Base-by-base conservation (phyloP, 2,797 vertebrate species). In the Rhabdomys pumilio region DNA sequence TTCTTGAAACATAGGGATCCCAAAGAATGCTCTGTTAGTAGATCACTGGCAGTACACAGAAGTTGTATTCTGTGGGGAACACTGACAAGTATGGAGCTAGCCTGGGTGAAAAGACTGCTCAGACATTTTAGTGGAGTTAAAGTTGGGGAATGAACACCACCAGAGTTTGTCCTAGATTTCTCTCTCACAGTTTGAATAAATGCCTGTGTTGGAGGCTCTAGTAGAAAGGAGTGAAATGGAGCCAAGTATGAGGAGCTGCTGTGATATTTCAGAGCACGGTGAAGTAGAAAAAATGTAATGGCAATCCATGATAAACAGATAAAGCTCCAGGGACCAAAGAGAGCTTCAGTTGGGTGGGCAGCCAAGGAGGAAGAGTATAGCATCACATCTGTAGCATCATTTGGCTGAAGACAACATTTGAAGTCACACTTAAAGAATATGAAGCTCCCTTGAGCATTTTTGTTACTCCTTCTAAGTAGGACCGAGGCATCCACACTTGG, bases 11-110 rank as follows among this genome's bases (percentile, higher is more conserved):
- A 65, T 73, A 57, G 13, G 38, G 38, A 1, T 67, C 17, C 5
- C 3, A 80, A 93, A 92, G 8, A 85, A 90, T 24, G 44, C 38
- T 19, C 63, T 88, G 93, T 89, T 87, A 89, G 26, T 57, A 34
- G 38, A 19, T 4, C 3, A n/a, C 19, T 94, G 83, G 72, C 3
- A n/a, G 24, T 34, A 22, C 11, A 15, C 24, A 86, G 44, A 69
- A 79, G 73, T 1, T 0, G 3, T 55, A 22, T 34, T 63, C 29
- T 90, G 55, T 89, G 61, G 19, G 11, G 10, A 34, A 85, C 44
- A 50, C 29, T 24, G 86, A 41, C 34, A 92, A 91, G 85, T 7
- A 29, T 3, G 31, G 53, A 75, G 11, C 26, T 57, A 34, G 12
- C 17, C 29, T 34, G 44, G 47, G 26, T 57, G n/a, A 90, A 97